phyloP scores from a whole-genome alignment of 2,888 invertebrate genomes.

The Macaria notata region DNA sequence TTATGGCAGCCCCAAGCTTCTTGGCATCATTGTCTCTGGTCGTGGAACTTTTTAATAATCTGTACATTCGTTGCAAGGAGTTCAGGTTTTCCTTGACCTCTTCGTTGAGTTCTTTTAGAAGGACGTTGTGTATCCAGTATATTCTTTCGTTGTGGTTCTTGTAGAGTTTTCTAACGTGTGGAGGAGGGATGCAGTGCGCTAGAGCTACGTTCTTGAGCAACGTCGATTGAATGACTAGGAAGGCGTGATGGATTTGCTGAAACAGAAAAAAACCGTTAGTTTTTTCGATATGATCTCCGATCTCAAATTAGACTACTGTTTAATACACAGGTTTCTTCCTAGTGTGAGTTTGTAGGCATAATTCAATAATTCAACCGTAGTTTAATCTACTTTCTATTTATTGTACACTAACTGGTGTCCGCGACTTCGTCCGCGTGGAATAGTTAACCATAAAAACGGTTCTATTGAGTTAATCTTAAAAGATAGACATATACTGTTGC shows the following conservation, averaged over 20 bases:
- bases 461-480: too few relatives aligned
- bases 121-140: slow-evolving; percentile 64
- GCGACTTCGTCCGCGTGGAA: too few relatives aligned
- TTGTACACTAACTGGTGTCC: too few relatives aligned
- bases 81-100: slow-evolving; percentile 60
- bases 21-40: slow-evolving; percentile 48
- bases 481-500: too few relatives aligned
- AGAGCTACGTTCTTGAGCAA: slow-evolving; percentile 68
- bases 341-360: too few relatives aligned
- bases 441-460: too few relatives aligned
- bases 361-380: too few relatives aligned
- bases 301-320: too few relatives aligned
- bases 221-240: slow-evolving; percentile 71
- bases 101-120: slow-evolving; percentile 52
- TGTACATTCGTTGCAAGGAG: slow-evolving; percentile 65
- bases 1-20: slow-evolving; percentile 55
- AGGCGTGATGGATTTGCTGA: slow-evolving; percentile 77
- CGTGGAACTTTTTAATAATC: slow-evolving; percentile 66
- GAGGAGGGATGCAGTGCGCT: slow-evolving; percentile 56
- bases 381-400: too few relatives aligned
- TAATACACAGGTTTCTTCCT: too few relatives aligned
- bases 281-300: too few relatives aligned
- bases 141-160: slow-evolving; percentile 72
- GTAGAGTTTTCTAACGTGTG: slow-evolving; percentile 48
- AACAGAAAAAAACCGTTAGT: slow-evolving; percentile 32